These are phyloP conservation scores for Drosophila orosa DNA, from an alignment of 1,140 invertebrate genomes.

Conservation along the genomic window DNA sequence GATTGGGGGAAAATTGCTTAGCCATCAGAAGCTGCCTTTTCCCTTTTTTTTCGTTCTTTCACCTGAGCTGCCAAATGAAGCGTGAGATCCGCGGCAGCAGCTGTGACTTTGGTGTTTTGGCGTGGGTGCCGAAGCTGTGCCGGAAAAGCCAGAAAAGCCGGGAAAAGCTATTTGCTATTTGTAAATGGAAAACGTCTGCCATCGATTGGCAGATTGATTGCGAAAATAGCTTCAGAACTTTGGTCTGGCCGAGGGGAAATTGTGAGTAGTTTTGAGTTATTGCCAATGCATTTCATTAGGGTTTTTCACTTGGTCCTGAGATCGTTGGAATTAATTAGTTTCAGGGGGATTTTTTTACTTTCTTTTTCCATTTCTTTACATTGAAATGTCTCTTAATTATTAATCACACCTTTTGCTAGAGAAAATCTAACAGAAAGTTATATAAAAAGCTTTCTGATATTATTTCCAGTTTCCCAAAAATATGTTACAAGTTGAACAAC, in stretches of 20 bases:
- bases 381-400: not conserved
- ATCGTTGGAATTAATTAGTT: not conserved
- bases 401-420: not conserved
- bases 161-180: constrained; percentile 49
- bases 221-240: constrained; percentile 5
- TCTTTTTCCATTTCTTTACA: not conserved
- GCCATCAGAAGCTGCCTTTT: constrained; percentile 15
- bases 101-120: constrained; percentile 38
- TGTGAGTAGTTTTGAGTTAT: constrained; percentile 20
- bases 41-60: constrained; percentile 5
- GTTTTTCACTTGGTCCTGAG: not conserved
- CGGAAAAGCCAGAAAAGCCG: constrained; percentile 11
- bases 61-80: constrained; percentile 61
- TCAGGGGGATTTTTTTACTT: not conserved
- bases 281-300: not conserved
- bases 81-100: constrained; percentile 55
- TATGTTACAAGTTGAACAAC: not conserved
- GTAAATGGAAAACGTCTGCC: constrained; percentile 51
- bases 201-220: constrained; percentile 60
- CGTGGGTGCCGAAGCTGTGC: not conserved
- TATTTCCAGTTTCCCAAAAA: not conserved
- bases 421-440: not conserved
- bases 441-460: not conserved
- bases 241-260: not conserved
- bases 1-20: constrained; percentile 37